Evolutionary conservation across 2,797 vertebrate genomes (phyloP).

Genomic region (Ambastaia sidthimunki): DNA sequence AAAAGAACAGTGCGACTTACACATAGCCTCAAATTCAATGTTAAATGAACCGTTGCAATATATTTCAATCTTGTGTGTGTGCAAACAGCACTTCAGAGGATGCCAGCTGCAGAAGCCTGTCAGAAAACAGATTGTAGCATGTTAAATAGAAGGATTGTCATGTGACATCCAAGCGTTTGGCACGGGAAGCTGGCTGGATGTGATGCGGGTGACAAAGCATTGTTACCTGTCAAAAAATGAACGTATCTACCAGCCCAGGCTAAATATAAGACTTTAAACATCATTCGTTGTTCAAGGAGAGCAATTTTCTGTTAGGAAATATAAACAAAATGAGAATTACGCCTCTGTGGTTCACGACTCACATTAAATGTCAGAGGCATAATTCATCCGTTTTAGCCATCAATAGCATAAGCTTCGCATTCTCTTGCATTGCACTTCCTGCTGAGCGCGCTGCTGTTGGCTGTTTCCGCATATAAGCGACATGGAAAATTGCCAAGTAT

Average conservation of each 20-base stretch:
- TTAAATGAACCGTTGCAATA: constrained; percentile 42
- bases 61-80: constrained; percentile 45
- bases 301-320: constrained; percentile 3
- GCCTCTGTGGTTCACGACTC: not conserved
- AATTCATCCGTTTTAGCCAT: constrained; percentile 42
- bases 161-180: constrained; percentile 13
- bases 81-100: constrained; percentile 35
- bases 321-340: constrained; percentile 7
- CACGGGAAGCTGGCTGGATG: not conserved
- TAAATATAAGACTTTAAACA: constrained; percentile 10
- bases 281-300: constrained; percentile 15
- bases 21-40: constrained; percentile 43
- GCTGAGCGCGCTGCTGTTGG: constrained; percentile 26
- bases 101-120: constrained; percentile 57
- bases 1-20: constrained; percentile 51
- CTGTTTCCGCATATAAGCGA: constrained; percentile 16
- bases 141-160: constrained; percentile 15
- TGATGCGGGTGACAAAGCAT: not conserved
- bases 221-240: constrained; percentile 21
- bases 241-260: not conserved
- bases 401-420: constrained; percentile 6
- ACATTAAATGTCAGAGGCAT: constrained; percentile 28
- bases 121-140: constrained; percentile 15
- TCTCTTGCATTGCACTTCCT: constrained; percentile 2
- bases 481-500: constrained; percentile 22